Base-by-base conservation (phyloP, 2,888 invertebrate genomes). In the Cistogaster globosa region DNA sequence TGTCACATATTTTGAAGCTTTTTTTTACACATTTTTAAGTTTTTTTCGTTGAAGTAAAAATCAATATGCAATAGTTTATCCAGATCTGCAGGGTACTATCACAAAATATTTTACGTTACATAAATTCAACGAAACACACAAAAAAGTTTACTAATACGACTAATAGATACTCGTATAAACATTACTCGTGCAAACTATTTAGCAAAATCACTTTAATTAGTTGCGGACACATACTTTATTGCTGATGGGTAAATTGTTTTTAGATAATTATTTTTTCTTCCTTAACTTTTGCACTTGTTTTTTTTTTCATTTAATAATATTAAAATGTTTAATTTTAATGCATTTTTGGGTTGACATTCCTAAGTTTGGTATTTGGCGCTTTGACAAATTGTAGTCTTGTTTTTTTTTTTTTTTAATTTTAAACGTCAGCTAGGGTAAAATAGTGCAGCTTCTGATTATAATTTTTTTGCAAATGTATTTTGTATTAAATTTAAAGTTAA, bases 291-390 rank as follows among this genome's bases (percentile, higher is more conserved):
- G 2, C 14, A 4, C 42, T 5, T 12, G 20, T 12, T 20, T 63
- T 63, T 51, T 72, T 72, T 6, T 55, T 36, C 7, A 8, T 36
- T 57, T n/a, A 38, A 69, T 53, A 26, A 51, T 63, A 68, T 65
- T 72, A 75, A 76, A 79, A 63, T 79, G 71, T 86, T 75, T 75
- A 67, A 72, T 72, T 63, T 67, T 86, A 26, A 83, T 76, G 62
- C 65, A 79, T 82, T 83, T 76, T 86, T 65, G 38, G 75, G 76
- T 72, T 86, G 80, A 80, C 86, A 86, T 83, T 86, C 79, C 80
- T 83, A 86, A 76, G 80, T 76, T 86, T 74, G 80, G 83, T 77
- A 80, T 76, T 86, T 86, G 86, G 86, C 86, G 79, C 83, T 83
- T 80, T 86, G 86, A 83, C 86, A 86, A 86, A 83, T 86, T 83